Evolutionary conservation across 1,140 invertebrate species (phyloP), one percentile per base, ranked within the genome.

Genomic region (Vanessa tameamea): DNA sequence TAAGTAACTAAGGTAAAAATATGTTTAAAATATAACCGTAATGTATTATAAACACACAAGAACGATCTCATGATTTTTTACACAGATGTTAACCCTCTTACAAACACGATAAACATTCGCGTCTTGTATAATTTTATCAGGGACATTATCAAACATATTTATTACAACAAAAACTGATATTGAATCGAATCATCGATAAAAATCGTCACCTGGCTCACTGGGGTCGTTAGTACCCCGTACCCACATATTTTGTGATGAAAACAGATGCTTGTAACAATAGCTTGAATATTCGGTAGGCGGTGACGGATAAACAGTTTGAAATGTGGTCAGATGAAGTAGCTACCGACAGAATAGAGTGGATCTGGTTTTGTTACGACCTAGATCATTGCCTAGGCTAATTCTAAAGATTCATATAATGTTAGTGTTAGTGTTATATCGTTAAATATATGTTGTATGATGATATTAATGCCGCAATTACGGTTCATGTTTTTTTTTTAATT

Each of bases 201-300:
- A 64, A 84, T 87, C 87, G 78, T 50, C 85, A 87, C 82, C 85
- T 87, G 55, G 55, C 55, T 51, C 14, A 26, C 55, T 59, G 87
- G 85, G 83, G 82, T 85, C 85, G 82, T 78, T 81, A 78, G 79
- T 74, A 76, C 78, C 83, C 72, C 69, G 47, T 67, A 77, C 73
- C 69, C 76, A 57, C 81, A 79, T 76, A 79, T 74, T 77, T 78
- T 73, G 73, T 74, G 77, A 76, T 64, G 14, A 83, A 85, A 87
- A 89, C 89, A 91, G 87, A 90, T 91, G 89, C 79, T 88, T 72
- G 72, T 72, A 75, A 90, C 89, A 91, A 91, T 86, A 76, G 82
- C 75, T 61, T 73, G 55, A 72, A 85, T 87, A 90, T 91, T 90
- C 80, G 87, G 89, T 88, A 91, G 89, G 89, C 89, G 89, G 89